Evolutionary conservation across 2,888 invertebrate species (phyloP).

Genomic region (Monopis laevigella): DNA sequence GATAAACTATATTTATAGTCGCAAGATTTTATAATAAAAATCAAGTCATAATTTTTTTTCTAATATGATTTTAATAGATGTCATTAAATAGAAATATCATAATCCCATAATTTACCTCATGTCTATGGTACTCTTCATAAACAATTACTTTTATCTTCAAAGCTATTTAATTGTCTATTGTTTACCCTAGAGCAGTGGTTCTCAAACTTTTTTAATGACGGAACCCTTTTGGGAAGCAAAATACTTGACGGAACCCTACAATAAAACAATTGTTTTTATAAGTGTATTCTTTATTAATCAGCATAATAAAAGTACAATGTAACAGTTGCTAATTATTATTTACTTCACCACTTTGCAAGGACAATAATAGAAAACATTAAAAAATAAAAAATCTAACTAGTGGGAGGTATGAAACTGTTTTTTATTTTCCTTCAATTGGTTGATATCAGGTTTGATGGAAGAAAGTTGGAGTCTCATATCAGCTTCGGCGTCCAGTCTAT

Average conservation of each 20-base stretch:
- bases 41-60: no score
- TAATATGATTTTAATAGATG: no score
- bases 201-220: constrained; percentile 12
- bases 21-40: no score
- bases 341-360: constrained; percentile 20
- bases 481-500: constrained; percentile 25
- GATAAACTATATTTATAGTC: no score
- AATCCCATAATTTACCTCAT: no score
- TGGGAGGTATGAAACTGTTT: constrained; percentile 22
- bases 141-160: no score
- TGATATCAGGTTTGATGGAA: constrained; percentile 24
- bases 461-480: constrained; percentile 24
- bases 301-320: constrained; percentile 17
- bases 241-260: no score
- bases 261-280: constrained; percentile 16
- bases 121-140: no score
- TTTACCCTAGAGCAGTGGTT: constrained; percentile 6
- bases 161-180: no score
- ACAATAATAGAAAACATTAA: constrained; percentile 17
- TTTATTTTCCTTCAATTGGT: constrained; percentile 23
- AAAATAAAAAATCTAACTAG: no score
- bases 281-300: constrained; percentile 16
- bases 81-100: no score
- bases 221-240: no score
- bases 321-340: constrained; percentile 17